phyloP scores from a whole-genome alignment of 2,797 vertebrate genomes.

The Parotocinclus haroldoi region DNA sequence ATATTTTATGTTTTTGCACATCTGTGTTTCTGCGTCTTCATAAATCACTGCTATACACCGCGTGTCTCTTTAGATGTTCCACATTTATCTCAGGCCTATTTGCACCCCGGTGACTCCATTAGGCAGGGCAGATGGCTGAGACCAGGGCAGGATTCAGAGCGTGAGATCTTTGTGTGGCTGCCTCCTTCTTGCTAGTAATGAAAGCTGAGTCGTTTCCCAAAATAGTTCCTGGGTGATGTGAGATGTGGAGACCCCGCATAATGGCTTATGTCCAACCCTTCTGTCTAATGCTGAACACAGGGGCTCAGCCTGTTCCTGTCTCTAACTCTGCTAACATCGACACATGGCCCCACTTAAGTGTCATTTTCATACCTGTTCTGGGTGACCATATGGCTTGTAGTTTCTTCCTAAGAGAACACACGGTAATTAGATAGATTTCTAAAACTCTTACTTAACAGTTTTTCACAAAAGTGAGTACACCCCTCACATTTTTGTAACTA shows the following conservation, averaged over 20 bases:
- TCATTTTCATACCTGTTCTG: slow-evolving; percentile 20
- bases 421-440: slow-evolving; percentile 37
- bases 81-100: slow-evolving; percentile 51
- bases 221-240: slow-evolving; percentile 64
- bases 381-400: slow-evolving; percentile 16
- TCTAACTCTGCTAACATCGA: slow-evolving; percentile 23
- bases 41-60: slow-evolving; percentile 43
- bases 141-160: slow-evolving; percentile 72
- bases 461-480: too few species aligned
- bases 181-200: slow-evolving; percentile 70
- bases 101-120: slow-evolving; percentile 56
- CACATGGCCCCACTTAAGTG: slow-evolving; percentile 27
- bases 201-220: slow-evolving; percentile 68
- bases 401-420: slow-evolving; percentile 19
- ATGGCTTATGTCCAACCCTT: slow-evolving; percentile 28
- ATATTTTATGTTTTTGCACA: slow-evolving; percentile 20
- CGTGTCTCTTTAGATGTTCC: slow-evolving; percentile 41
- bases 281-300: slow-evolving; percentile 12
- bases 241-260: slow-evolving; percentile 62
- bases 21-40: slow-evolving; percentile 21
- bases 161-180: slow-evolving; percentile 59
- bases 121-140: slow-evolving; percentile 49
- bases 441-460: too few species aligned
- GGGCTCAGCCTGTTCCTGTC: slow-evolving; percentile 16
- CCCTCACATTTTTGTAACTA: too few species aligned